Conservation (phyloP, 1,140 invertebrate species). For the Orius insidiosus region DNA sequence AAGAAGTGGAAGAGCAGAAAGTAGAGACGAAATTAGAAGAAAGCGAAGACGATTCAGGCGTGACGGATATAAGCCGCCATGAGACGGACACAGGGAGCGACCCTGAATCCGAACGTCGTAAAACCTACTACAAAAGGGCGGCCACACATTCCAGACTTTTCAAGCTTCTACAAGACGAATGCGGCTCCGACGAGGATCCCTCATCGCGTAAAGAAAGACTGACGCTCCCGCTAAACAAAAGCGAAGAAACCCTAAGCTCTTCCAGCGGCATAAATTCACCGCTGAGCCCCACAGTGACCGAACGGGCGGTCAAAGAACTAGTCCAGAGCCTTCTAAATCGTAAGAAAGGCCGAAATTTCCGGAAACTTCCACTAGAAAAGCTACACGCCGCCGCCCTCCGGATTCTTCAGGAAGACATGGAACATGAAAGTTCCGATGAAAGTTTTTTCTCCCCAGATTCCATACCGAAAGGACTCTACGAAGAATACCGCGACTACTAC, state of each 20-base stretch:
- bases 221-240: slow-evolving; percentile 25
- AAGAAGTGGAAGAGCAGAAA: slow-evolving; percentile 17
- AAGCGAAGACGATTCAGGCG: slow-evolving; percentile 50
- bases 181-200: slow-evolving; percentile 24
- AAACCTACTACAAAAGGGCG: slow-evolving; percentile 43
- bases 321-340: slow-evolving; percentile 34
- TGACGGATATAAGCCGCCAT: slow-evolving; percentile 47
- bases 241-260: slow-evolving; percentile 18
- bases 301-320: slow-evolving; percentile 35
- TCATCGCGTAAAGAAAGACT: slow-evolving; percentile 23
- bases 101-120: slow-evolving; percentile 31
- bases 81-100: slow-evolving; percentile 47
- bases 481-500: slow-evolving; percentile 24
- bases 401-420: slow-evolving; percentile 32
- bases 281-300: slow-evolving; percentile 31
- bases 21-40: slow-evolving; percentile 27
- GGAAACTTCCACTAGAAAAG: slow-evolving; percentile 34
- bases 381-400: slow-evolving; percentile 34
- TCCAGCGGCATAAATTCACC: slow-evolving; percentile 34
- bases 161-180: slow-evolving; percentile 43
- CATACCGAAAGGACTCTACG: slow-evolving; percentile 19
- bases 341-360: slow-evolving; percentile 32
- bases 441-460: slow-evolving; percentile 16
- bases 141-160: slow-evolving; percentile 54
- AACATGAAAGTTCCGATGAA: slow-evolving; percentile 26